Evolutionary conservation across 2,888 invertebrate species (phyloP).

Genomic region (Girardia tigrina): DNA sequence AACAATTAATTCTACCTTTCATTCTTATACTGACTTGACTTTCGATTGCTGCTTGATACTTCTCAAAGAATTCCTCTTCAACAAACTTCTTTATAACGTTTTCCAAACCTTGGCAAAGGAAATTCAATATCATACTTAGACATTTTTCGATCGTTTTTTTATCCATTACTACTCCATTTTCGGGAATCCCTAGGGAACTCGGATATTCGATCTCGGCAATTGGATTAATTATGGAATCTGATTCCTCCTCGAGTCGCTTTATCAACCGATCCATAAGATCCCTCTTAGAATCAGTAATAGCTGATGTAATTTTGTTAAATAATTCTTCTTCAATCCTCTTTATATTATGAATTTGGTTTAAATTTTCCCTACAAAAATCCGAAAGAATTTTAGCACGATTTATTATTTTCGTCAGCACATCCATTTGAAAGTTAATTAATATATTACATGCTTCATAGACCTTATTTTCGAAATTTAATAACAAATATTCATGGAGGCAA

Average conservation of each 20-base stretch:
- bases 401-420: background rate
- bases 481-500: background rate
- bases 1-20: no score
- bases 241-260: background rate
- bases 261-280: background rate
- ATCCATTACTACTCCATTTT: background rate
- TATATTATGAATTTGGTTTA: background rate
- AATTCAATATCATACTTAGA: background rate
- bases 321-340: background rate
- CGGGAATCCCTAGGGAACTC: background rate
- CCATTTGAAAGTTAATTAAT: conserved; percentile 2
- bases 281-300: background rate
- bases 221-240: background rate
- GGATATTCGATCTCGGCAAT: background rate
- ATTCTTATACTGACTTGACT: background rate
- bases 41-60: background rate
- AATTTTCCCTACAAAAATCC: background rate
- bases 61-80: background rate
- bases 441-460: background rate
- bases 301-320: background rate
- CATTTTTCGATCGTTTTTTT: background rate
- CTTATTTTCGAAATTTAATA: background rate
- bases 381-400: background rate
- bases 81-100: conserved; percentile 4
- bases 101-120: background rate